Conservation (phyloP, 2,888 invertebrate species). For the Stenurella melanura region DNA sequence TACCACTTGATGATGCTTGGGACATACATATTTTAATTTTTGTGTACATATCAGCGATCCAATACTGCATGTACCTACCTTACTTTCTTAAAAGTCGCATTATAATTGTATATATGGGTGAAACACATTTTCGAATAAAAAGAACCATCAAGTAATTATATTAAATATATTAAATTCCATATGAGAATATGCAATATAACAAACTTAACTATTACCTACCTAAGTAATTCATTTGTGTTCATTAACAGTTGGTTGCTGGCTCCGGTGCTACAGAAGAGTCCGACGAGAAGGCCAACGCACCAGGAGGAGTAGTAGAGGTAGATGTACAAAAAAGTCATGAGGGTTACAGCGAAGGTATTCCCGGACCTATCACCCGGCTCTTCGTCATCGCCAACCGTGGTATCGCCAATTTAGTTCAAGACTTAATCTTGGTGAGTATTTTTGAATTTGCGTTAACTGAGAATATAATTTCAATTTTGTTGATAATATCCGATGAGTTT, state of each 20-base stretch:
- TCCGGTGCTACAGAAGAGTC: constrained; percentile 80
- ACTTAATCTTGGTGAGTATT: constrained; percentile 86
- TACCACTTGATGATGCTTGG: too few species aligned
- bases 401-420: constrained; percentile 90
- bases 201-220: neutral
- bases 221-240: constrained; percentile 10
- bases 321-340: constrained; percentile 77
- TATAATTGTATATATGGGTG: too few species aligned
- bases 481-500: too few species aligned
- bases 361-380: constrained; percentile 90
- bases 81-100: too few species aligned
- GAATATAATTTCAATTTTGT: too few species aligned
- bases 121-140: constrained; percentile 32
- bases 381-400: constrained; percentile 92
- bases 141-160: neutral
- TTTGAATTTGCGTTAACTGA: neutral
- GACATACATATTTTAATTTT: too few species aligned
- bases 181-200: neutral
- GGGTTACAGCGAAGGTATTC: constrained; percentile 88
- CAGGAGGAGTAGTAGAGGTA: constrained; percentile 75
- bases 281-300: constrained; percentile 76
- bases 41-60: too few species aligned
- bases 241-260: constrained; percentile 83
- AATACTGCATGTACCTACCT: too few species aligned
- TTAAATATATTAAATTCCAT: neutral